Evolutionary conservation across 2,113 vertebrate species (phyloP).

Genomic region (Platichthys stellatus): DNA sequence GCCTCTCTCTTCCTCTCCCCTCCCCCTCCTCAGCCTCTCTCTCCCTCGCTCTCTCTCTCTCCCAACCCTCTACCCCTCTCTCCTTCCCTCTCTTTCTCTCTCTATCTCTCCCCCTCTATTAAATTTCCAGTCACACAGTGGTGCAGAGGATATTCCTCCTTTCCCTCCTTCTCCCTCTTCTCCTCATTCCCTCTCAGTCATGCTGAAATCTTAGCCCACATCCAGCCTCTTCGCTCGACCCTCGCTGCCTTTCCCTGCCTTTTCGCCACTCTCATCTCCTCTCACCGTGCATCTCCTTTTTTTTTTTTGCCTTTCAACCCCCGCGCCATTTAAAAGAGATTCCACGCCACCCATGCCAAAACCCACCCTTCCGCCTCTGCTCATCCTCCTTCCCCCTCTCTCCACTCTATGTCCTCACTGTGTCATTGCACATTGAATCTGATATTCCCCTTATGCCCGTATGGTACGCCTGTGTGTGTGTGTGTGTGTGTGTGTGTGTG

Average conservation of each 20-base stretch:
- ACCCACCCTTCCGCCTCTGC: constrained; percentile 42
- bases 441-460: constrained; percentile 73
- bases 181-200: constrained; percentile 65
- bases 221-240: constrained; percentile 53
- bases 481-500: constrained; percentile 23
- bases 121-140: constrained; percentile 88
- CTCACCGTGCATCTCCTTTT: constrained; percentile 36
- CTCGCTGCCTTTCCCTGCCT: constrained; percentile 51
- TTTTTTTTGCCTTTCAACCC: constrained; percentile 51
- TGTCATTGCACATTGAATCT: constrained; percentile 79
- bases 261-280: constrained; percentile 39
- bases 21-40: constrained; percentile 40
- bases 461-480: constrained; percentile 29
- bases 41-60: constrained; percentile 30
- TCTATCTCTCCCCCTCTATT: constrained; percentile 78
- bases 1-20: constrained; percentile 71
- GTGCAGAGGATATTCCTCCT: constrained; percentile 86
- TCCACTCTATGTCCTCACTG: constrained; percentile 69
- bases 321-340: constrained; percentile 69
- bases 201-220: constrained; percentile 70
- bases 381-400: constrained; percentile 51
- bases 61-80: constrained; percentile 44
- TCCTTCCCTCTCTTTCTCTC: constrained; percentile 49
- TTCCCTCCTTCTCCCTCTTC: constrained; percentile 70
- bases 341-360: constrained; percentile 63